Evolutionary conservation across 2,888 invertebrate genomes (phyloP), one percentile per base, ranked within the genome.

Genomic region (Drosophila prolongata): DNA sequence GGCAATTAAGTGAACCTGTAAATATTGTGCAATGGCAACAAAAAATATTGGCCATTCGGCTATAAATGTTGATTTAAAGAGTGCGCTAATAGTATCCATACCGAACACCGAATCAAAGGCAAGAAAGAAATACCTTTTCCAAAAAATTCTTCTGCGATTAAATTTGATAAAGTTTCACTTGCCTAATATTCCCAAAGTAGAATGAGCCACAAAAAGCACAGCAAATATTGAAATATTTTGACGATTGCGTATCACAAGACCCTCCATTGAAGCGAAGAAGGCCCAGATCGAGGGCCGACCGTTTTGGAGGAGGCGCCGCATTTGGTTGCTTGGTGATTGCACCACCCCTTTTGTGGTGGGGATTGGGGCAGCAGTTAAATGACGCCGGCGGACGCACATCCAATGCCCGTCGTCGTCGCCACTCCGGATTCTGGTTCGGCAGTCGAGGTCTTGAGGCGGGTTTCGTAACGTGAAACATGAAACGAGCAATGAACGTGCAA

Each of bases 381-480:
- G 53, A 85, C 68, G 64, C 83, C 62, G 69, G 61, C 86, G 64
- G 88, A 79, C 80, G 78, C 77, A 82, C 82, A 85, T 73, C 30
- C 44, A 38, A 11, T 6, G 43, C 9, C 9, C 27, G 19, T 52
- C 30, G 54, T 30, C 50, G 43, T 46, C 55, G 10, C 42, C 52
- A 34, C 50, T 13, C 54, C 52, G 50, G 42, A 40, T 24, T 53
- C 61, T 70, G 37, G 43, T 38, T 38, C 19, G 38, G 14, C 37
- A 10, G 11, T 30, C n/a, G 57, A 30, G 57, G 58, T 56, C 40
- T 56, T 57, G 47, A 42, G 47, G 43, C 59, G 50, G 61, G 56
- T 70, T 87, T 87, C 76, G 82, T 81, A 87, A 82, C 77, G 66
- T 71, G 71, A 85, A 76, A 76, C 85, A 70, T 69, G 71, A 85